Base-by-base conservation (phyloP, 1,140 invertebrate genomes). In the Lepidostoma basale region DNA sequence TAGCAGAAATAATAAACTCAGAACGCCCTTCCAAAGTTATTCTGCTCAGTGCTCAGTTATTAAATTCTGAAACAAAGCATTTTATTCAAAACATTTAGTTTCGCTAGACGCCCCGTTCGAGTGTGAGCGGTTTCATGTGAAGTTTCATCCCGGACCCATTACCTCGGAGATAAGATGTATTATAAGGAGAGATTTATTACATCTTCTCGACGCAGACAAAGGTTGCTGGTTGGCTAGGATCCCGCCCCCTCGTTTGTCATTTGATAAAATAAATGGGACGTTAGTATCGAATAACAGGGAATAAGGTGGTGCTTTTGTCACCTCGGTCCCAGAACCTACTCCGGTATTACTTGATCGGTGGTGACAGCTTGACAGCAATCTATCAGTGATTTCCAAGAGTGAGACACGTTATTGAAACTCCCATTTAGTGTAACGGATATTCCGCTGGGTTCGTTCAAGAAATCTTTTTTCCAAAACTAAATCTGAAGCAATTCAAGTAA, bases 141-240 rank as follows among this genome's bases (percentile, higher is more conserved):
- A 60, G 56, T 60, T 60, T 30, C 28, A 16, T 14, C 12, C 22
- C 39, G 22, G 56, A 5, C 4, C 56, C 56, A 42, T 60, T 60
- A 60, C 36, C 56, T 16, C 23, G 22, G 23, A 60, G 56, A 60
- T 60, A 60, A 60, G 56, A 60, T 42, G 56, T 60, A 26, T 60
- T 60, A 60, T 60, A 60, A 42, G 33, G 56, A n/a, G 12, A 60
- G 56, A 60, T 60, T 60, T 60, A 60, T 54, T 60, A 23, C 22
- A 8, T 25, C 56, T 42, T 10, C 56, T 14, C 18, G 36, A 42
- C 22, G 6, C 39, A 42, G 36, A 42, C 56, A 60, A 42, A 60
- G 56, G 39, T 60, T n/a, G 36, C 56, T 26, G 56, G 56, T 23
- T 23, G 39, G 4, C 33, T 25, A 14, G 9, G 16, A 12, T 10